These are phyloP conservation scores for Phaetusa simplex DNA, from an alignment of 2,113 vertebrate species.

Conservation along the genomic window DNA sequence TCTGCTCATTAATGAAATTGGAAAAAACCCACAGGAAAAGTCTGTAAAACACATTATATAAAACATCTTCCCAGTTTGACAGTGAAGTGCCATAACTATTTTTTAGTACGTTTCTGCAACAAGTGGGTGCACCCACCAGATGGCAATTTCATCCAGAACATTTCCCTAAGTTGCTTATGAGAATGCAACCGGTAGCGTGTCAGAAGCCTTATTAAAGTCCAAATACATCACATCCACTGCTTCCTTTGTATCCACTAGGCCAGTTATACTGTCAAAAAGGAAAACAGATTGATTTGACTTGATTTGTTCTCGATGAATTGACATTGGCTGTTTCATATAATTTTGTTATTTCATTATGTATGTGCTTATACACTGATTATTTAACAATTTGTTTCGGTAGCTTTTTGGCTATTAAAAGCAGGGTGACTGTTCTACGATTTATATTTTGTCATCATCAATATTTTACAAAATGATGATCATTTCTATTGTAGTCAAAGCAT, in stretches of 20 bases:
- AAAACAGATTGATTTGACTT: not conserved
- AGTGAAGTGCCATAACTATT: not conserved
- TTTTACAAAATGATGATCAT: not conserved
- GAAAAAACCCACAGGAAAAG: not conserved
- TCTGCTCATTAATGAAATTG: not conserved
- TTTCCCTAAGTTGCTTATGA: not conserved
- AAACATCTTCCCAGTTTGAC: not conserved
- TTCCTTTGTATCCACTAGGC: not conserved
- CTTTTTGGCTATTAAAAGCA: not conserved
- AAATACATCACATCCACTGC: not conserved
- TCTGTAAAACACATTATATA: not conserved
- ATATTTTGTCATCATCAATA: not conserved
- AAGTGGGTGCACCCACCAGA: slow-evolving; percentile 10
- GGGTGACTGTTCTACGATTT: not conserved
- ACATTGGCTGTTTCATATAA: not conserved
- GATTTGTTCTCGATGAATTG: not conserved
- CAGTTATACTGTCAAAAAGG: not conserved
- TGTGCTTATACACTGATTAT: not conserved
- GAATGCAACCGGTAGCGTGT: not conserved
- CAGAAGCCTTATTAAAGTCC: slow-evolving; percentile 2
- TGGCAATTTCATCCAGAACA: slow-evolving; percentile 39
- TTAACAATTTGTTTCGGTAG: not conserved
- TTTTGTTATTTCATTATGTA: not conserved
- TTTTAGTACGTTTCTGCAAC: not conserved
- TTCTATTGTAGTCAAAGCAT: not conserved